Base-by-base conservation (phyloP, 2,888 invertebrate species). In the Dolomedes plantarius region DNA sequence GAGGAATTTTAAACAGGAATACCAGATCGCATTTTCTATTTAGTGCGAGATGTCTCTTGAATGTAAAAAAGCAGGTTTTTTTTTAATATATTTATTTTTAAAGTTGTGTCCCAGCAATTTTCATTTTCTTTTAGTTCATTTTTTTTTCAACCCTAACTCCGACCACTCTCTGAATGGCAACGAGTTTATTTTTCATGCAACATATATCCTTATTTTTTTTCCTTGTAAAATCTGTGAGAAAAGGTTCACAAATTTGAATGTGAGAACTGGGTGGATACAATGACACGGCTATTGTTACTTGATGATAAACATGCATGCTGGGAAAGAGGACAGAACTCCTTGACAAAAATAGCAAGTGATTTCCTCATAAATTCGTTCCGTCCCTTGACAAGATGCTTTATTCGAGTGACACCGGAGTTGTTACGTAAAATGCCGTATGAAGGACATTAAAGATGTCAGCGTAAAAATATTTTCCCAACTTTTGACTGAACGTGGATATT, bases 1-100 rank as follows among this genome's bases (percentile, higher is more conserved):
- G 56, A 50, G 32, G 83, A 85, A 85, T 85, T 77, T 85, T 77
- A 85, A 85, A 78, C 83, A 85, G 77, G 69, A 41, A 56, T 6
- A 39, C 13, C 39, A 71, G 75, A 76, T 85, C 67, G 50, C 67
- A 77, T 78, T 73, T 85, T 85, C 77, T 85, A 85, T 85, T 85
- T 85, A 73, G 77, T 23, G 68, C 36, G 56, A 67, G 77, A 67
- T 78, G 77, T 72, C 73, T 68, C 50, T 16, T 41, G 56, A 73
- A 77, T 67, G 50, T 39, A 78, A 85, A 85, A 76, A 76, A 76
- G 50, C 67, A 75, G 41, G 6, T 74, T 81, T 74, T n/a, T n/a
- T n/a, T n/a, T n/a, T n/a, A n/a, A n/a, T n/a, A n/a, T n/a, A n/a
- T n/a, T n/a, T n/a, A n/a, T n/a, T n/a, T n/a, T n/a, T 23, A 11